Conservation (phyloP, 2,888 invertebrate species). For the Coelogynopora nodosa region DNA sequence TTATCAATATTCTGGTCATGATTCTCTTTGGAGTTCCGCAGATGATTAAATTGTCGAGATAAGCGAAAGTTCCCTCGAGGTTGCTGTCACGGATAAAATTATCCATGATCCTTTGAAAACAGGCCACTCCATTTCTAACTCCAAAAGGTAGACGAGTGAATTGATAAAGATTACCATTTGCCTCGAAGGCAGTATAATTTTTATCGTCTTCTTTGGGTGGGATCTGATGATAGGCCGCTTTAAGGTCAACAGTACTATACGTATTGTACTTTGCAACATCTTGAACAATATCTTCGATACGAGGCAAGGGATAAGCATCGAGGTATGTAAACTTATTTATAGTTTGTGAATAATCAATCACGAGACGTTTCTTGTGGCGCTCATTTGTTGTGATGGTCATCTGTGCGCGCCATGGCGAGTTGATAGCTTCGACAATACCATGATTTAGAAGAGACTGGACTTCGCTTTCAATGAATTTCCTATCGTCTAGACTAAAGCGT, state of each 20-base stretch:
- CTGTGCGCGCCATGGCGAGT: conserved; percentile 46
- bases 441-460: conserved; percentile 22
- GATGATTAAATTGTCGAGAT: conserved; percentile 10
- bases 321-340: conserved; percentile 47
- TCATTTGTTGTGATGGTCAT: conserved; percentile 46
- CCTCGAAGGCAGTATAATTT: conserved; percentile 35
- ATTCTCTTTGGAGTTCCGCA: conserved; percentile 22
- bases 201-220: conserved; percentile 33
- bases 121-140: conserved; percentile 29
- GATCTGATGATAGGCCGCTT: conserved; percentile 40
- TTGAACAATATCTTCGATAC: conserved; percentile 43
- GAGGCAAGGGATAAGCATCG: conserved; percentile 41
- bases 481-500: background rate
- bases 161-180: conserved; percentile 22
- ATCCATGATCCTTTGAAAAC: conserved; percentile 31
- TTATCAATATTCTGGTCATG: conserved; percentile 8
- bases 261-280: conserved; percentile 28
- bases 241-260: conserved; percentile 32
- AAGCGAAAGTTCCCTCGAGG: conserved; percentile 30
- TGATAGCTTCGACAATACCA: conserved; percentile 45
- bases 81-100: conserved; percentile 21
- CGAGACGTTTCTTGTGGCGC: conserved; percentile 45
- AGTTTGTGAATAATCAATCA: conserved; percentile 48
- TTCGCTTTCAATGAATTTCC: conserved; percentile 36
- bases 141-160: conserved; percentile 38